phyloP scores from a whole-genome alignment of 2,113 vertebrate genomes.

The Labrus mixtus region DNA sequence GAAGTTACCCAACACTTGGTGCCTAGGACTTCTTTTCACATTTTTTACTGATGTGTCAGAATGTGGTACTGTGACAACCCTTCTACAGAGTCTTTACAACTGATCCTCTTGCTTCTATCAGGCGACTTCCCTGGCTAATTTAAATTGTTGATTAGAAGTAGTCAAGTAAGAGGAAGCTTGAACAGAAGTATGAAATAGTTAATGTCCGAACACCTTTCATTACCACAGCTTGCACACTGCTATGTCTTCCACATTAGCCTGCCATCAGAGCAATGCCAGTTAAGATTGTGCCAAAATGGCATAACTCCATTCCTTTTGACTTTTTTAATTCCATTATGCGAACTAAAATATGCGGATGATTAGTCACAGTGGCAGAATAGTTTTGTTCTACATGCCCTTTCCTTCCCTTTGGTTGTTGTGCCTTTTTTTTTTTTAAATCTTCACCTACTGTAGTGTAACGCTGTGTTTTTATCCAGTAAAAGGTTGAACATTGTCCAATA shows the following conservation, averaged over 20 bases:
- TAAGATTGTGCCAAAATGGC: constrained; percentile 9
- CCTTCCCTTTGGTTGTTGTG: constrained; percentile 84
- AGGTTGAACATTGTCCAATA: constrained; percentile 87
- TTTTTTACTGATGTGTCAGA: too few relatives aligned
- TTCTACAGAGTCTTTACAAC: too few relatives aligned
- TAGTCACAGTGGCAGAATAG: constrained; percentile 29
- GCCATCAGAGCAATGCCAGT: not conserved
- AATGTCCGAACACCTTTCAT: constrained; percentile 17
- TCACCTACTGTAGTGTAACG: constrained; percentile 78
- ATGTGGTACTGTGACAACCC: too few relatives aligned
- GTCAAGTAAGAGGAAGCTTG: not conserved
- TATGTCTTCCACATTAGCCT: not conserved
- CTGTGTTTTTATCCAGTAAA: constrained; percentile 84
- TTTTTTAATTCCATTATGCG: not conserved
- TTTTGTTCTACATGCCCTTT: constrained; percentile 50
- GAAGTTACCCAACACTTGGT: too few relatives aligned
- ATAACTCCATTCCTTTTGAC: not conserved
- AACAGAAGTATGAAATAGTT: not conserved
- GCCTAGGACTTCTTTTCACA: too few relatives aligned
- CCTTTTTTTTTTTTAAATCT: constrained; percentile 83
- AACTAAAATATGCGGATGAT: not conserved
- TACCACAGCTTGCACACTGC: not conserved
- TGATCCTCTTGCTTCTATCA: not conserved
- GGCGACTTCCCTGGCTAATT: too few relatives aligned
- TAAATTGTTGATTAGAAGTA: constrained; percentile 16